Evolutionary conservation across 2,113 vertebrate genomes (phyloP), one percentile per base, ranked within the genome.

Genomic region (Carettochelys insculpta): DNA sequence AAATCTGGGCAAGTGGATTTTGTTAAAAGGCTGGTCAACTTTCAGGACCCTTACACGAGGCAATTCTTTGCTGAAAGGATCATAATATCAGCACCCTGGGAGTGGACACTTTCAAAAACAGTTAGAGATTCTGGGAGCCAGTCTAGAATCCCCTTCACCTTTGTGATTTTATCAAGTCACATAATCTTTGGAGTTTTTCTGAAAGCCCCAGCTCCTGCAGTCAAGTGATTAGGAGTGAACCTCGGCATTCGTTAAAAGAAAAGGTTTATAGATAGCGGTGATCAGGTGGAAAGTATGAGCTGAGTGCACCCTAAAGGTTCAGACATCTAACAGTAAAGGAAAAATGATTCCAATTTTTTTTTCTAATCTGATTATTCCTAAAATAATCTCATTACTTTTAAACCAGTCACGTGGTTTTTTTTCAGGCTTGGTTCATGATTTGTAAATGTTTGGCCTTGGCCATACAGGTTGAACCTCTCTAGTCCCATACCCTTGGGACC

Each of bases 391-490:
- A 56, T 12, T 45, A 84, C 89, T 94, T 94, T 50, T 76, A 50
- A 45, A 77, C 84, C 83, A 85, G 96, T 88, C 45, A 2, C 76
- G 71, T 47, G 76, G 20, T 88, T 79, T 94, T 50, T 50, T 94
- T 94, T 77, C 76, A 80, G 87, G 41, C 85, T 77, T 94, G 92
- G 92, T 27, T 92, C 89, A 84, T 76, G 22, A 1, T 61, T 45
- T 89, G 68, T 87, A 52, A 71, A 13, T 45, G 71, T 4, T 73
- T n/a, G n/a, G n/a, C n/a, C n/a, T n/a, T n/a, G n/a, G n/a, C n/a
- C n/a, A n/a, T n/a, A n/a, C n/a, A n/a, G n/a, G n/a, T n/a, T n/a
- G n/a, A n/a, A n/a, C n/a, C n/a, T n/a, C n/a, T n/a, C n/a, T n/a
- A n/a, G n/a, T n/a, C n/a, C n/a, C n/a, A n/a, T n/a, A n/a, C n/a